Percentiles rank a stretch among this genome's conserved stretches.
Conservation (phyloP, 1,140 invertebrate species). For the Pararge aegeria region DNA sequence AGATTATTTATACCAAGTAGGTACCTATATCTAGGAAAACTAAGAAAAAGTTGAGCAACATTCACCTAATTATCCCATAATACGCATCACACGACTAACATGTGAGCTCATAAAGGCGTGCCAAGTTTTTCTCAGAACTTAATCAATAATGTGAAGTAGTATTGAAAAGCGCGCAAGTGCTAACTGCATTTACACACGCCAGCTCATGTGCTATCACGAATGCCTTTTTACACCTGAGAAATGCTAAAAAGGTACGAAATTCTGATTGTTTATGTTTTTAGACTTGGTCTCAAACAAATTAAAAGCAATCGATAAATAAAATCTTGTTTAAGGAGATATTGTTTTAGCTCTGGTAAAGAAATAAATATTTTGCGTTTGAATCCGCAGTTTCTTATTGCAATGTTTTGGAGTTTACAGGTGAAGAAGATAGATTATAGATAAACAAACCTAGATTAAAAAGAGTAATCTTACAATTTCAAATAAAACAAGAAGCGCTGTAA, state of each 20-base stretch:
- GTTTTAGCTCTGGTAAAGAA: no score
- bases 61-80: constrained; percentile 31
- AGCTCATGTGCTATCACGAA: constrained; percentile 45
- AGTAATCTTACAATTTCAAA: background rate
- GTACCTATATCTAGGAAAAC: background rate
- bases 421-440: background rate
- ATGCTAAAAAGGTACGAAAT: background rate
- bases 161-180: constrained; percentile 61
- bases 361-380: no score
- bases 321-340: no score
- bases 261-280: background rate
- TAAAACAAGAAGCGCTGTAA: background rate
- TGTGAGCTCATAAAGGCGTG: constrained; percentile 43
- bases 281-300: background rate
- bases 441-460: background rate
- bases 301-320: background rate
- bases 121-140: constrained; percentile 66
- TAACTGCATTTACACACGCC: constrained; percentile 50
- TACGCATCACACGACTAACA: constrained; percentile 37
- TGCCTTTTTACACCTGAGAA: constrained; percentile 24
- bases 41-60: constrained; percentile 30
- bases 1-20: background rate
- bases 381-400: no score
- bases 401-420: no score
- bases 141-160: constrained; percentile 69